Percentiles rank a stretch among this genome's conserved stretches.
Conservation (phyloP, 1,140 invertebrate species). For the Metaphire vulgaris region DNA sequence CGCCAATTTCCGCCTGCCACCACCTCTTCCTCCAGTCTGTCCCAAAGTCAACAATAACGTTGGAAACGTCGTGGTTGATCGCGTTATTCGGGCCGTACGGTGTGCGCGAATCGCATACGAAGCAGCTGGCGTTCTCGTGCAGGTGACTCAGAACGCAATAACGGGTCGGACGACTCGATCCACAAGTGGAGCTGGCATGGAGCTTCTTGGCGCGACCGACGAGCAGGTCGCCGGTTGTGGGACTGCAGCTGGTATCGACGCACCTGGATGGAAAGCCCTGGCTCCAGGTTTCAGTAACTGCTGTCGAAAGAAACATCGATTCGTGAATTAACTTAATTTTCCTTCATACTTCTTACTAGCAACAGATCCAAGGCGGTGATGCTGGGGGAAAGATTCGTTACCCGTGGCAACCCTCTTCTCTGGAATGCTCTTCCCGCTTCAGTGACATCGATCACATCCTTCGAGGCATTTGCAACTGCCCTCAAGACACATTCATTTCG, state of each 20-base stretch:
- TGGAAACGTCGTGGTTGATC: conserved; percentile 75
- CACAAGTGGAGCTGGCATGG: conserved; percentile 87
- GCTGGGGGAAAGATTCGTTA: no score
- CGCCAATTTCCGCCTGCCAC: conserved; percentile 94
- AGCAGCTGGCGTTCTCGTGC: conserved; percentile 59
- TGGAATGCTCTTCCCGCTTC: no score
- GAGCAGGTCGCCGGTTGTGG: conserved; percentile 92
- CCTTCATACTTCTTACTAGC: no score
- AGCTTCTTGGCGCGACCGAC: conserved; percentile 85
- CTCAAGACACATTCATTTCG: no score
- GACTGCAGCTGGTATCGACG: conserved; percentile 91
- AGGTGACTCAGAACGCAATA: conserved; percentile 97
- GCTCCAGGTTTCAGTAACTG: no score
- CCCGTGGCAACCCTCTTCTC: no score
- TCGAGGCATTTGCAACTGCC: no score
- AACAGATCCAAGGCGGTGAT: no score
- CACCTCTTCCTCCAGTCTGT: conserved; percentile 61
- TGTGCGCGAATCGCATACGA: conserved; percentile 77
- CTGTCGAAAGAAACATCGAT: no score
- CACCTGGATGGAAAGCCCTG: conserved; percentile 53
- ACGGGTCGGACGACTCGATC: conserved; percentile 62
- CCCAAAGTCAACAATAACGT: conserved; percentile 66
- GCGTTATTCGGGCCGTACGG: conserved; percentile 36
- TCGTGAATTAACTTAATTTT: no score
- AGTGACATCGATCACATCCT: no score